Conservation (phyloP, 2,113 vertebrate species). For the Sigmodon hispidus region DNA sequence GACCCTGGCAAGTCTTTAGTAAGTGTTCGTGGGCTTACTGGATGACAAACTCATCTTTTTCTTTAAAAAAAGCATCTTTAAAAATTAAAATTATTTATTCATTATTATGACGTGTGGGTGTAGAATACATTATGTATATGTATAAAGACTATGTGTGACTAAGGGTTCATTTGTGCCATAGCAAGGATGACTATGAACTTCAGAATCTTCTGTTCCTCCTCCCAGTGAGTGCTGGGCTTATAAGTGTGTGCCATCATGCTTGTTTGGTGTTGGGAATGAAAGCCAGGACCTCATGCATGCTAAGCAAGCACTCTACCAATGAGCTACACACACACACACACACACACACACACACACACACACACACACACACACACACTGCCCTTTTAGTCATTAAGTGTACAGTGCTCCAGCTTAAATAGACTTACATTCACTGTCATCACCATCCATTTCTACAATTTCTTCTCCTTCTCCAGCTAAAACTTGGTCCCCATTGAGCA, state of each 20-base stretch:
- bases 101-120: neutral
- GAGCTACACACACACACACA: neutral
- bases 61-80: neutral
- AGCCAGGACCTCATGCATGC: neutral
- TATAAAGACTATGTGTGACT: neutral
- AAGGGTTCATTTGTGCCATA: neutral
- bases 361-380: too few species aligned
- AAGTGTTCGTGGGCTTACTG: rapidly evolving
- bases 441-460: neutral
- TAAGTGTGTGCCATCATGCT: neutral
- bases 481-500: neutral
- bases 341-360: too few species aligned
- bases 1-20: neutral
- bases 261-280: neutral
- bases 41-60: neutral
- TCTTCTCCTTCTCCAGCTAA: neutral
- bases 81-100: neutral
- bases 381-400: too few species aligned
- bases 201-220: neutral
- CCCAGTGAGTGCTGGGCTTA: neutral
- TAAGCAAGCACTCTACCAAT: neutral
- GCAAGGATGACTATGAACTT: neutral
- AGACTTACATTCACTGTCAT: too few species aligned
- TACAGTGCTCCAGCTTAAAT: neutral
- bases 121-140: neutral